Base-by-base conservation (phyloP, 2,888 invertebrate species). In the Cephus pulcher region DNA sequence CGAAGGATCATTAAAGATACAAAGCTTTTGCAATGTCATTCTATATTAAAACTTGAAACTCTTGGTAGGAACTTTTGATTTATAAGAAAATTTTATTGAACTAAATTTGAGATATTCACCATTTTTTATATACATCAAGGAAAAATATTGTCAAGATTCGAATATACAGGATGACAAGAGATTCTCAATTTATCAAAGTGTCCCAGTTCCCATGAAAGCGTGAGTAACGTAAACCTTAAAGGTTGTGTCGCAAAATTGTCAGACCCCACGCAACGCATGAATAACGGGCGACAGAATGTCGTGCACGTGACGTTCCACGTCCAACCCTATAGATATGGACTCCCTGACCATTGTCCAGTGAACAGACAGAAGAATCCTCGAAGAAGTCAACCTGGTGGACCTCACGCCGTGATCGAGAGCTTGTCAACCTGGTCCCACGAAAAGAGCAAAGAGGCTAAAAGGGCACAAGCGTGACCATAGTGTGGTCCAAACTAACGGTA, bases 381-480 rank as follows among this genome's bases (percentile, higher is more conserved):
- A 86, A 85, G 86, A 87, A 84, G 88, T 87, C 85, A 81, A 81
- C 82, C 82, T 82, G 77, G 78, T 83, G 84, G 88, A 89, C 86
- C 89, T 88, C 88, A 87, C 88, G 88, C 87, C 86, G 86, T 83
- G 86, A 87, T 87, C 87, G 85, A 86, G 86, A 84, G 86, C 87
- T 87, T 88, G 87, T 87, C 87, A 56, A 56, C 56, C 56, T 56
- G 56, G 23, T 56, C 23, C 23, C 23, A 56, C 56, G 56, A 23
- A 56, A 56, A 56, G 56, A 56, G 56, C 56, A 56, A 56, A 40
- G 40, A 40, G 15, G 40, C 40, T 35, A 40, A 40, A 56, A 81
- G 83, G 81, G 82, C 82, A 82, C 56, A 79, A 82, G 84, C 84
- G 85, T 86, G 86, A 86, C 85, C 84, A 81, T 33, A 70, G 79